Conservation (phyloP, 2,113 vertebrate genomes). For the Pelvicachromis taeniatus region DNA sequence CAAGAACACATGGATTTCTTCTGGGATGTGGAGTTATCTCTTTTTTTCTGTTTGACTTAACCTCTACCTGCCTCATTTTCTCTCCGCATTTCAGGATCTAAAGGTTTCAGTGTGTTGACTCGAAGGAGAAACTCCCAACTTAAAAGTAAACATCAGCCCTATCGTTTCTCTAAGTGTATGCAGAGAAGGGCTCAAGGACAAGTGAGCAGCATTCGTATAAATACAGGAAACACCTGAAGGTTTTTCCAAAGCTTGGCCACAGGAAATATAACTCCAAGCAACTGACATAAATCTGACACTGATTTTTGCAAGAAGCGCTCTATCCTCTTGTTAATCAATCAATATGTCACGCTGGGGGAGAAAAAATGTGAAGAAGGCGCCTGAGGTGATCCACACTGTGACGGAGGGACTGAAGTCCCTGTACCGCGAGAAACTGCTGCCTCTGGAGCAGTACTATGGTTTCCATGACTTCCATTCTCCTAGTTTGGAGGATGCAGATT, state of each 20-base stretch:
- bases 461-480: slow-evolving; percentile 90
- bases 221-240: slow-evolving; percentile 66
- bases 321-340: not conserved
- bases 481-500: slow-evolving; percentile 87
- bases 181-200: slow-evolving; percentile 31
- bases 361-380: slow-evolving; percentile 77
- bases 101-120: not conserved
- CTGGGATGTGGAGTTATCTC: not conserved
- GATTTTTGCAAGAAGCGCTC: slow-evolving; percentile 22
- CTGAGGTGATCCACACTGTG: slow-evolving; percentile 86
- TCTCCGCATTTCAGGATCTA: slow-evolving; percentile 16
- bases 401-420: slow-evolving; percentile 84
- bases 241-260: slow-evolving; percentile 8
- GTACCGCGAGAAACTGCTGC: slow-evolving; percentile 84
- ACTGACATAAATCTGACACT: not conserved
- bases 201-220: slow-evolving; percentile 40
- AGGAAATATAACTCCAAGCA: slow-evolving; percentile 45
- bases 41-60: not conserved
- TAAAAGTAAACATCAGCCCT: not conserved
- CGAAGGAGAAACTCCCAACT: slow-evolving; percentile 3
- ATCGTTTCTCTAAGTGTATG: not conserved
- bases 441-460: slow-evolving; percentile 83
- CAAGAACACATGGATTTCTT: not conserved
- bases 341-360: slow-evolving; percentile 89
- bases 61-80: not conserved